Base-by-base conservation (phyloP, 2,113 vertebrate species). In the Typhlomys cinereus region DNA sequence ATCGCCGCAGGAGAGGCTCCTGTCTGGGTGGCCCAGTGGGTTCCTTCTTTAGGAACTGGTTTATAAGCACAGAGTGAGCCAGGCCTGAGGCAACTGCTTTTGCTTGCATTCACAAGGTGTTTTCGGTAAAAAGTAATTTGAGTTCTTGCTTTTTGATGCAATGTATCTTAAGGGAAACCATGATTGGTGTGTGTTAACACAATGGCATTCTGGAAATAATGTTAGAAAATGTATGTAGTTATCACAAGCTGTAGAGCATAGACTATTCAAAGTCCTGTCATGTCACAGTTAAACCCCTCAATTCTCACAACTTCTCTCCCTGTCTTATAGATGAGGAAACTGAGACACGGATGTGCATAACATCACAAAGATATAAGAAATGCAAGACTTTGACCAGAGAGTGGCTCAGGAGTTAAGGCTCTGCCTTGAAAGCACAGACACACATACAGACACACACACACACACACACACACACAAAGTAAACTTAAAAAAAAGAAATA, bases 181-280 rank as follows among this genome's bases (percentile, higher is more conserved):
- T 78, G 67, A 34, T 57, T n/a, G 39, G 34, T 7, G 15, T 52
- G 21, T 36, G 12, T 4, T 52, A 25, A 84, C 48, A 44, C 5
- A 8, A 61, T 7, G 59, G 92, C 39, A 36, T 79, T 83, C 59
- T 86, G 13, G 76, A 93, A 91, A 39, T 29, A 67, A 92, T 36
- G 25, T 71, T 34, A 23, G 85, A 78, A 67, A 50, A 66, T 12
- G 27, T 57, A 29, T 61, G 20, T 18, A 36, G 36, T 23, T 41
- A 23, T 71, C 61, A 41, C 11, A 71, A 3, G 20, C 6, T 66
- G 1, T 46, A 36, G 4, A 70, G 23, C 6, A 52, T 50, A n/a
- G 7, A 34, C 59, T 57, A 29, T 9, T 66, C 46, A 70, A 50
- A 71, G 62, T 39, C 34, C n/a, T 36, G 46, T 54, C 14, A 71